These are phyloP conservation scores for Drosophila tripunctata DNA, from an alignment of 2,888 invertebrate genomes.

Conservation along the genomic window DNA sequence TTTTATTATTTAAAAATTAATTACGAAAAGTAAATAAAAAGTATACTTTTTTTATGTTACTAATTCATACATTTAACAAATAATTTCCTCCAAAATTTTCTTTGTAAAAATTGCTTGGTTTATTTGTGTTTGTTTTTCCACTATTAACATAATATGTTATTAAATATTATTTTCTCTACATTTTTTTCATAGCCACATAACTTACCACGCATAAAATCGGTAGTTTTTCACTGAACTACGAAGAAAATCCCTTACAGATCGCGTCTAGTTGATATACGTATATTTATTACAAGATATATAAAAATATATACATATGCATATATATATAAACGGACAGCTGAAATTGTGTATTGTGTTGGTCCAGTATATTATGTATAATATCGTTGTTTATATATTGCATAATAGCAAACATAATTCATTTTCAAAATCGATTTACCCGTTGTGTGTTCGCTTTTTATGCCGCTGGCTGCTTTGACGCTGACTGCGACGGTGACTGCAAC, in stretches of 20 bases:
- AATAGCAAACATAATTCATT: slow-evolving; percentile 72
- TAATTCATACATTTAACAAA: too few species aligned
- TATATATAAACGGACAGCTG: slow-evolving; percentile 1
- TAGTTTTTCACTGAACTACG: too few species aligned
- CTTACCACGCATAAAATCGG: too few species aligned
- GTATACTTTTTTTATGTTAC: too few species aligned
- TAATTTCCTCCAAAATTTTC: neutral
- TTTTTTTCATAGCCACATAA: too few species aligned
- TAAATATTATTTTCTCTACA: too few species aligned
- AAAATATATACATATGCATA: too few species aligned
- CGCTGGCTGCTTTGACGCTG: slow-evolving; percentile 16
- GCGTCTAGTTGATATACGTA: neutral
- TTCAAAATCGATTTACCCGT: slow-evolving; percentile 71
- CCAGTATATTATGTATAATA: slow-evolving; percentile 24
- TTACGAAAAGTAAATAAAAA: too few species aligned
- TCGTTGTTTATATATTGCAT: slow-evolving; percentile 38
- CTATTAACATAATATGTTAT: too few species aligned
- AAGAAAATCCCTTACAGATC: neutral
- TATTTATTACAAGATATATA: neutral
- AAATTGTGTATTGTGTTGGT: neutral
- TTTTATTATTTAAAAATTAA: too few species aligned
- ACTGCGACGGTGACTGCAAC: slow-evolving; percentile 15
- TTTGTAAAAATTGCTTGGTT: neutral
- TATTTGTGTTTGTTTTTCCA: too few species aligned
- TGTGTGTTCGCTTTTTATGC: slow-evolving; percentile 36